Conservation (phyloP, 2,797 vertebrate species). For the Pampus argenteus region DNA sequence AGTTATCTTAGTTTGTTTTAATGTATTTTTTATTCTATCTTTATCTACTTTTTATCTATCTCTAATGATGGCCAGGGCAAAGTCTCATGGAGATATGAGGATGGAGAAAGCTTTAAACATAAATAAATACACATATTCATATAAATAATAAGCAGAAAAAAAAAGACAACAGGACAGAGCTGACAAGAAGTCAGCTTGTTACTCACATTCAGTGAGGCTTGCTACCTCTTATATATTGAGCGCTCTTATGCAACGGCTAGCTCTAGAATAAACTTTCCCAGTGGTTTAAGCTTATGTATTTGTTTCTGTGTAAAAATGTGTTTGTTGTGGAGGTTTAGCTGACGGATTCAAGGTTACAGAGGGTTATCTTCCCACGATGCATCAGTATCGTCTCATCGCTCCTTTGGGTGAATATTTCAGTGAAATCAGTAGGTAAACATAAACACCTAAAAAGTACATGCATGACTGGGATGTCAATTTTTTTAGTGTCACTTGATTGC, state of each 20-base stretch:
- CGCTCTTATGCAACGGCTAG: slow-evolving; percentile 4
- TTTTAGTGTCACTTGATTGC: not conserved
- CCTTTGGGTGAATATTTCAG: slow-evolving; percentile 12
- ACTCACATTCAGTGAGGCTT: too few species aligned
- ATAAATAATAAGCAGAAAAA: slow-evolving; percentile 32
- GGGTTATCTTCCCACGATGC: slow-evolving; percentile 25
- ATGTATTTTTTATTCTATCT: not conserved
- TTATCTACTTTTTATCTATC: too few species aligned
- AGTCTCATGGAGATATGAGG: not conserved
- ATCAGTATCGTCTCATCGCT: slow-evolving; percentile 14
- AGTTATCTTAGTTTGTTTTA: not conserved
- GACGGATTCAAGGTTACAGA: slow-evolving; percentile 39
- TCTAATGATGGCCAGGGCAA: slow-evolving; percentile 23
- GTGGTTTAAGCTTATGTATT: slow-evolving; percentile 27
- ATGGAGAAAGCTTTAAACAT: not conserved
- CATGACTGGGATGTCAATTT: slow-evolving; percentile 9
- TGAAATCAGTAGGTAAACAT: slow-evolving; percentile 29
- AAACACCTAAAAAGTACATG: slow-evolving; percentile 7
- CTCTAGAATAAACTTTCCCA: slow-evolving; percentile 16
- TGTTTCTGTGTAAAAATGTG: slow-evolving; percentile 21
- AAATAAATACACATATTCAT: slow-evolving; percentile 27
- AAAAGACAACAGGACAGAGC: slow-evolving; percentile 21
- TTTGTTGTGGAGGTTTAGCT: slow-evolving; percentile 6
- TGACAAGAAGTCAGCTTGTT: not conserved
- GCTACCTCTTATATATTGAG: not conserved